These are phyloP conservation scores for Otus sunia DNA, from an alignment of 2,113 vertebrate species.

Conservation along the genomic window DNA sequence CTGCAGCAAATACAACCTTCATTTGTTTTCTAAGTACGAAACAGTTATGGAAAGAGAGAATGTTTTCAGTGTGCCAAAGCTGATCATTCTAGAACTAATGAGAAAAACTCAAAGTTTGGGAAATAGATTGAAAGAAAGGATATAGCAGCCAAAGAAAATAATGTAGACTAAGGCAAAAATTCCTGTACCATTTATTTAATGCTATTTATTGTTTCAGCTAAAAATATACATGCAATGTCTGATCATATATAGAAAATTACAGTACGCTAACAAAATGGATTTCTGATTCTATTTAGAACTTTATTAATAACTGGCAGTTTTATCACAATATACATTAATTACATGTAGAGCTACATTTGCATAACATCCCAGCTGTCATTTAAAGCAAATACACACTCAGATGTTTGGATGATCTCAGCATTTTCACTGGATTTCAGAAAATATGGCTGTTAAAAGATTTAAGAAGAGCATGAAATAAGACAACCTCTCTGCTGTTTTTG, in stretches of 20 bases:
- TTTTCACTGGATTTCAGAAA: not conserved
- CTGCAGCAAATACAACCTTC: not conserved
- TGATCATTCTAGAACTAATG: not conserved
- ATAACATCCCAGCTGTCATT: not conserved
- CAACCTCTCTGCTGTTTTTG: not conserved
- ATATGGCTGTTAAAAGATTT: not conserved
- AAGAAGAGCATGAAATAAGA: not conserved
- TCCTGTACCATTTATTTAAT: not conserved
- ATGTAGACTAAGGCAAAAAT: not conserved
- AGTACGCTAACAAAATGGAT: not conserved
- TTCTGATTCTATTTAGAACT: not conserved
- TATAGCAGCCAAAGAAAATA: not conserved
- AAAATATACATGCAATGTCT: not conserved
- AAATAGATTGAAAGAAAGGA: not conserved
- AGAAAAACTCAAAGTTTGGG: not conserved
- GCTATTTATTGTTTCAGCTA: not conserved
- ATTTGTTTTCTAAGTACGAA: not conserved
- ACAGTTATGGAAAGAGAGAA: not conserved
- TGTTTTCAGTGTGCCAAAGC: not conserved
- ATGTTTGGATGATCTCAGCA: not conserved
- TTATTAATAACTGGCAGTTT: not conserved
- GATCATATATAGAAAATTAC: not conserved
- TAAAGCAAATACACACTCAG: not conserved
- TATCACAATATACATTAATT: not conserved
- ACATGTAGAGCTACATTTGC: not conserved